Evolutionary conservation across 2,888 invertebrate genomes (phyloP), one percentile per base, ranked within the genome.

Genomic region (Diogma glabrata): DNA sequence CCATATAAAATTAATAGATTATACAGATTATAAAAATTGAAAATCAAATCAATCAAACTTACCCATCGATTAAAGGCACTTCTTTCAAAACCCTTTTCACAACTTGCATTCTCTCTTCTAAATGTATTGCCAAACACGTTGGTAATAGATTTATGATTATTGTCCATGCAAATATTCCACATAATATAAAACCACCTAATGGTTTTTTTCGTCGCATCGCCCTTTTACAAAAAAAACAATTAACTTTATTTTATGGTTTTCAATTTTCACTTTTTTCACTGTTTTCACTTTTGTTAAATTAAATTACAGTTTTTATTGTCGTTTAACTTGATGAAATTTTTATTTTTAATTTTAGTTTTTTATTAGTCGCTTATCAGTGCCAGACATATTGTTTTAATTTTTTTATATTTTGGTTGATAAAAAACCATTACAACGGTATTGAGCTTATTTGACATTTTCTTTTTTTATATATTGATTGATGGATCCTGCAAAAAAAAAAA

Each of bases 21-120:
- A n/a, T n/a, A n/a, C n/a, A n/a, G n/a, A n/a, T n/a, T n/a, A n/a
- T n/a, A n/a, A n/a, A n/a, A n/a, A n/a, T n/a, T n/a, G n/a, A n/a
- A n/a, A n/a, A n/a, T n/a, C n/a, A n/a, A n/a, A n/a, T n/a, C n/a
- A n/a, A n/a, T n/a, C 16, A n/a, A 7, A 64, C 67, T 69, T 60
- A 72, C 72, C 78, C 78, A 63, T 78, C 78, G 63, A 78, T 77
- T 61, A 78, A 71, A 51, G 78, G 78, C 60, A 78, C 77, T 63
- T 78, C 77, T 57, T 72, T 71, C 56, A 78, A 67, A 50, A 78
- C 75, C 63, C 73, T 72, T 54, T 73, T 69, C 51, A 77, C 77
- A 30, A 72, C 72, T 59, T 76, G 74, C 61, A 77, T 65, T 65
- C 75, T 75, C 14, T 75, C 77, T 9, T 72, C 74, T 58, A 76